phyloP scores from a whole-genome alignment of 1,140 invertebrate genomes.

The Megalopta genalis region DNA sequence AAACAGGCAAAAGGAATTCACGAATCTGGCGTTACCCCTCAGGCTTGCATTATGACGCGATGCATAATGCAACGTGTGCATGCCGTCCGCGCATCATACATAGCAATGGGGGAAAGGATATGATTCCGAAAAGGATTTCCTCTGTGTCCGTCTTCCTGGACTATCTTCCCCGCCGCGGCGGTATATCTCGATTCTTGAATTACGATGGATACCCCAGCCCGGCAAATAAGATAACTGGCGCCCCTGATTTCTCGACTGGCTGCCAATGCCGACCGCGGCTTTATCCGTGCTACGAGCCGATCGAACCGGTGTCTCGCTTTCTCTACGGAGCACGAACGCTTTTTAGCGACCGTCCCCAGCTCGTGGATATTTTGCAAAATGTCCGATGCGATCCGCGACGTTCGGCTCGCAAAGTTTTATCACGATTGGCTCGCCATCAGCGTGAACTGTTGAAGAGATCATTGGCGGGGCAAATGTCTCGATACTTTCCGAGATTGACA shows the following conservation, averaged over 20 bases:
- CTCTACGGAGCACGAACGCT: too few species aligned
- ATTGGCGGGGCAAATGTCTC: too few species aligned
- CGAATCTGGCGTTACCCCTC: constrained; percentile 57
- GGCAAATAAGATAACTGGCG: constrained; percentile 1
- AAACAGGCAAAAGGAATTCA: constrained; percentile 63
- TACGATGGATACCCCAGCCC: not conserved
- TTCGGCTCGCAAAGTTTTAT: too few species aligned
- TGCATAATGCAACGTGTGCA: constrained; percentile 65
- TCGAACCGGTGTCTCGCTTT: not conserved
- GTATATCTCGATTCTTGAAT: constrained; percentile 38
- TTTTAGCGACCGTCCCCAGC: too few species aligned
- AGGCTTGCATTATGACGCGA: constrained; percentile 62
- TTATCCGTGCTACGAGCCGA: not conserved
- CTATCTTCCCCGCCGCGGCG: not conserved
- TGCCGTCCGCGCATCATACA: constrained; percentile 60
- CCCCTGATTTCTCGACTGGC: not conserved
- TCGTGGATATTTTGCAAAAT: too few species aligned
- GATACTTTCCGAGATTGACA: too few species aligned
- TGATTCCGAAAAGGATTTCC: constrained; percentile 59
- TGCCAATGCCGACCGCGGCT: not conserved
- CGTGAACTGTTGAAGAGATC: too few species aligned
- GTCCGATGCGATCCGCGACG: too few species aligned
- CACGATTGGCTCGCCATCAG: too few species aligned
- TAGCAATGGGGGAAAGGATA: constrained; percentile 60
- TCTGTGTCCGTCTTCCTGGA: constrained; percentile 5